Base-by-base conservation (phyloP, 2,888 invertebrate genomes). In the Andrena bicolor region DNA sequence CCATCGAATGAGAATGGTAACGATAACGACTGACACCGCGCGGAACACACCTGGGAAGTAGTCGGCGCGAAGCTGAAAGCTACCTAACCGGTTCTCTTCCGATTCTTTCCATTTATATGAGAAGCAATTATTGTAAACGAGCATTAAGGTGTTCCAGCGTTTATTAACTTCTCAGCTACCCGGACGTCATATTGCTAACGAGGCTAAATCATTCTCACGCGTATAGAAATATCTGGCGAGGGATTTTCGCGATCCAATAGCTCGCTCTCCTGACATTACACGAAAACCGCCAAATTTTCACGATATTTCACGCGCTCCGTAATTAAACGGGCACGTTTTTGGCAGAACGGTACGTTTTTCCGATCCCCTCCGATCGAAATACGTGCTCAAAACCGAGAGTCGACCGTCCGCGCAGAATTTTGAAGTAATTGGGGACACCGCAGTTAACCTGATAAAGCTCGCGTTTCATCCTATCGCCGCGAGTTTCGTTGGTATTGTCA, bases 381-480 rank as follows among this genome's bases (percentile, higher is more conserved):
- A 63, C 53, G 48, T 61, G 66, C 30, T 23, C 60, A n/a, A 30
- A 20, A 28, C 35, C 32, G 35, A 53, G 51, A 53, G 60, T 69
- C 75, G 64, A 61, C 61, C 61, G 66, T 61, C 74, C 56, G 20
- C 7, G 76, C 26, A 51, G 66, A 78, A 76, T 78, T 78, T 78
- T 63, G 61, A 68, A 76, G 76, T 68, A 68, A 53, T 68, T 68
- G 41, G 30, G 61, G 13, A 7, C 56, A 35, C 20, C 69, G 61
- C 64, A n/a, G 53, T 23, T 4, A 32, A 23, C 23, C 30, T 56
- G 66, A 68, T 68, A 53, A 63, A 76, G 51, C 61, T 68, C 66
- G 23, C 41, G 20, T 56, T 30, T 26, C 53, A n/a, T 16, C 2
- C 65, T 35, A 3, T 35, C 7, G 49, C 30, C 28, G 16, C 26